Evolutionary conservation across 1,140 invertebrate genomes (phyloP), one percentile per base, ranked within the genome.

Genomic region (Schlechtendalia chinensis): DNA sequence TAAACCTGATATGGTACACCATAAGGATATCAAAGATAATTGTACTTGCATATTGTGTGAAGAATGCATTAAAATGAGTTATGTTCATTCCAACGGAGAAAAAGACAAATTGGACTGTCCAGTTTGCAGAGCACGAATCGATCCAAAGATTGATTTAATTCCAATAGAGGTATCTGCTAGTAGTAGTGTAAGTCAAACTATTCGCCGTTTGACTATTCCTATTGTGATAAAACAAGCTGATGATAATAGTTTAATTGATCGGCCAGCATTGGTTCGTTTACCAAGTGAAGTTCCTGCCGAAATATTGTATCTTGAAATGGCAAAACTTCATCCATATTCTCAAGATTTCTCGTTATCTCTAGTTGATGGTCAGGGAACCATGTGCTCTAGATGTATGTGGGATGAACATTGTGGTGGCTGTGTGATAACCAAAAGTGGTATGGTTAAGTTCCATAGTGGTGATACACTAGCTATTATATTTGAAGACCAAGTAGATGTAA

Each of bases 371-470:
- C 86, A 88, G 85, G 87, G 88, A 80, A 86, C 88, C 61, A 87
- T 87, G 80, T 92, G 91, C 83, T 91, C 89, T 16, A 86, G 90
- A 12, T 93, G 91, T 84, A 85, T 89, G 69, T 91, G 88, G 82
- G 86, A 86, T 8, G 84, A 84, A 8, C 89, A 89, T 83, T 93
- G 91, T 84, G 86, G 86, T 22, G 91, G 91, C 22, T 92, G 91
- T 84, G 85, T 86, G 19, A 84, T 92, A n/a, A 82, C 87, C 5
- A 85, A 86, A 72, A 85, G 86, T 14, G 88, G 88, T 19, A 85
- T 88, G 77, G 85, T 91, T 4, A 85, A 83, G 56, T 83, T 92
- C 10, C 87, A 87, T 75, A 87, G 87, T 39, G 88, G 88, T 11
- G 91, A 91, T 84, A 89, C 88, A 14, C 83, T 93, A 69, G 89